Conservation (phyloP, 2,113 vertebrate genomes). For the Oryzias curvinotus region DNA sequence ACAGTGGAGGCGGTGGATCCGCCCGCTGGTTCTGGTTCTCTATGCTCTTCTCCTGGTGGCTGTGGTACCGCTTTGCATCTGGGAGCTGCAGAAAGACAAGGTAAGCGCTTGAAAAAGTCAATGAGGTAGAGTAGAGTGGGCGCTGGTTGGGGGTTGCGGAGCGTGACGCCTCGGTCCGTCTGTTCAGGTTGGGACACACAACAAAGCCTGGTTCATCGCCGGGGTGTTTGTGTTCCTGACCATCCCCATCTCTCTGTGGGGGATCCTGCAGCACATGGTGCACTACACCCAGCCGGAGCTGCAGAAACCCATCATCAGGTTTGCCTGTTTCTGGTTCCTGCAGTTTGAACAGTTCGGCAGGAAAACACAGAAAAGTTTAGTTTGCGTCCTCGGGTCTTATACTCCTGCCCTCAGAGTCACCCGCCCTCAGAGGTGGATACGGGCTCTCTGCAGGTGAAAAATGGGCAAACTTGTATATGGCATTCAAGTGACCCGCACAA, state of each 20-base stretch:
- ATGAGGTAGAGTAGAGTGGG: too few relatives aligned
- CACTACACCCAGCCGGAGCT: constrained; percentile 95
- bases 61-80: constrained; percentile 62
- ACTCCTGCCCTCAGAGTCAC: too few relatives aligned
- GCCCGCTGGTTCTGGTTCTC: constrained; percentile 63
- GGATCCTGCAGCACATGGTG: constrained; percentile 93
- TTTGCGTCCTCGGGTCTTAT: too few relatives aligned
- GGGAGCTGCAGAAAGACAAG: constrained; percentile 68
- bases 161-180: neutral
- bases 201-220: constrained; percentile 96
- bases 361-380: too few relatives aligned
- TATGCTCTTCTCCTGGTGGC: constrained; percentile 54
- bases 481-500: too few relatives aligned
- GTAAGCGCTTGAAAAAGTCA: neutral
- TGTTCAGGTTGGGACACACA: constrained; percentile 88
- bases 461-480: too few relatives aligned
- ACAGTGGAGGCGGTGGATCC: constrained; percentile 67
- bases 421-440: too few relatives aligned
- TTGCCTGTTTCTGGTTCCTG: too few relatives aligned
- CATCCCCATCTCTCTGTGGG: constrained; percentile 95
- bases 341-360: too few relatives aligned
- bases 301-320: constrained; percentile 96
- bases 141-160: too few relatives aligned
- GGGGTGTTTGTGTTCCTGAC: constrained; percentile 94
- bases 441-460: too few relatives aligned